Evolutionary conservation across 2,113 vertebrate genomes (phyloP).

Genomic region (Perognathus longimembris): DNA sequence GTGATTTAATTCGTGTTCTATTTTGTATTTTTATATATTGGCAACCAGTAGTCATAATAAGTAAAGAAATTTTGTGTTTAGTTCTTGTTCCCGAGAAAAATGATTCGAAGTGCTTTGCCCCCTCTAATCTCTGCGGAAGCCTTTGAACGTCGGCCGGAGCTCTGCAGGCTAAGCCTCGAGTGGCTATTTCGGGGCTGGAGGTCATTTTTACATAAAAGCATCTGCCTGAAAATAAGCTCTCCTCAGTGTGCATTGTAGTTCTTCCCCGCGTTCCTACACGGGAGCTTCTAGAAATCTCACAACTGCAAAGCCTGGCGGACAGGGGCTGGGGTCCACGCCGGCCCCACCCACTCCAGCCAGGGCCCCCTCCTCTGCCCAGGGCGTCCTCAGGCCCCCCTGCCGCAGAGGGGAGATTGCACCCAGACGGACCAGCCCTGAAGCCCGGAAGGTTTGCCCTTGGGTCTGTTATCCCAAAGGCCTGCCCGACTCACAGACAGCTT

Average conservation of each 20-base stretch:
- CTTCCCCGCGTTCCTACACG: not conserved
- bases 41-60: not conserved
- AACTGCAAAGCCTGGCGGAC: not conserved
- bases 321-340: not conserved
- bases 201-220: constrained; percentile 55
- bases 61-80: constrained; percentile 58
- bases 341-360: not conserved
- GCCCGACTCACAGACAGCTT: not conserved
- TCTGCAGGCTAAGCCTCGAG: constrained; percentile 49
- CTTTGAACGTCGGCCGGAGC: constrained; percentile 43
- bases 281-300: constrained; percentile 17
- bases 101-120: constrained; percentile 55
- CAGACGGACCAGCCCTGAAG: not conserved
- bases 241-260: not conserved
- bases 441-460: not conserved
- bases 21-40: constrained; percentile 43
- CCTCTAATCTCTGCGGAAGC: constrained; percentile 54
- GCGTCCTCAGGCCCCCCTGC: no score
- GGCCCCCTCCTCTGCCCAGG: no score
- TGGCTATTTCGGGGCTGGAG: constrained; percentile 39
- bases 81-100: constrained; percentile 48
- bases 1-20: constrained; percentile 51
- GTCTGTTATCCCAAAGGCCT: not conserved
- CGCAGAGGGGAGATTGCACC: no score
- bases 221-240: constrained; percentile 40